phyloP scores from a whole-genome alignment of 2,113 vertebrate species.

The Serilophus lunatus region DNA sequence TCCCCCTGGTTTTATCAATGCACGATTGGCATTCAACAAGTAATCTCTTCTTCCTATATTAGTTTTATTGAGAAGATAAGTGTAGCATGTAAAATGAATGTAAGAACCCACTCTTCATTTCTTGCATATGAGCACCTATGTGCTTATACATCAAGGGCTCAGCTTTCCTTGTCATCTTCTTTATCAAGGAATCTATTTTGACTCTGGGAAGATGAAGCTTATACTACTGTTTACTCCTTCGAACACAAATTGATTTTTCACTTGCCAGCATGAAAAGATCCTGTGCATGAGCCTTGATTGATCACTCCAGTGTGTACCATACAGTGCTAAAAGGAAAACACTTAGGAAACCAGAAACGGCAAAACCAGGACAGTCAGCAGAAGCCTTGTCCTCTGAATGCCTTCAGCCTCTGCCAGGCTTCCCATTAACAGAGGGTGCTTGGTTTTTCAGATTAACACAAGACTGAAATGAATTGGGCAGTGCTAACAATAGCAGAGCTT shows the following conservation, averaged over 20 bases:
- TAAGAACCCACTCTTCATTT: background rate
- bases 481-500: background rate
- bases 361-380: background rate
- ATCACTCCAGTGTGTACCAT: slow-evolving; percentile 12
- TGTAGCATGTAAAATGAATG: background rate
- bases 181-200: slow-evolving; percentile 19
- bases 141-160: background rate
- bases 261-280: slow-evolving; percentile 40
- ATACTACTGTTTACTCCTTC: slow-evolving; percentile 18
- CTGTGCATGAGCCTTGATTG: slow-evolving; percentile 11
- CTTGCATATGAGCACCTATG: background rate
- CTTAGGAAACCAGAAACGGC: background rate
- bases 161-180: slow-evolving; percentile 2
- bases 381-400: background rate
- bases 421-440: background rate
- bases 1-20: background rate
- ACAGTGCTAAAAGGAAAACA: slow-evolving; percentile 5
- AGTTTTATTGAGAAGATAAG: slow-evolving; percentile 27
- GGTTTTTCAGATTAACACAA: background rate
- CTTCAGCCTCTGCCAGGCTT: background rate
- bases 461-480: background rate
- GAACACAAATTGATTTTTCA: slow-evolving; percentile 55
- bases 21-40: background rate
- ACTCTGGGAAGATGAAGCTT: slow-evolving; percentile 29
- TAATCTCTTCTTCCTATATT: background rate